These are phyloP conservation scores for Diglossa cyanea DNA, from an alignment of 2,797 vertebrate species.

Conservation along the genomic window DNA sequence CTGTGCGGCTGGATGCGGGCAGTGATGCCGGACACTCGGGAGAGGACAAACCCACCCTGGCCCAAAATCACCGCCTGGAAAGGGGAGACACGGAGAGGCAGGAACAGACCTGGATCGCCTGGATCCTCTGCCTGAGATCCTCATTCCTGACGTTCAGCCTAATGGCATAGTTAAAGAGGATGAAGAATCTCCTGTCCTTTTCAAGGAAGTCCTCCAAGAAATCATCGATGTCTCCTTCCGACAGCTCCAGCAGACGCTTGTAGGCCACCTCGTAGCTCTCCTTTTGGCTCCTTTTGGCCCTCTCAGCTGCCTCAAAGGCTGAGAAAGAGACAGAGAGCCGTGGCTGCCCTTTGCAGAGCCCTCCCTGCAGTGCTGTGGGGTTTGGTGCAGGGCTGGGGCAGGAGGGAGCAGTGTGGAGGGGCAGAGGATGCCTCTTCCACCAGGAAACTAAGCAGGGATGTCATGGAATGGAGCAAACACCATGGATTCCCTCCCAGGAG, in stretches of 20 bases:
- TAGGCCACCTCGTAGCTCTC: conserved; percentile 68
- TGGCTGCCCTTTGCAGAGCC: neutral
- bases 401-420: neutral
- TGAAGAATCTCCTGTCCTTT: conserved; percentile 70
- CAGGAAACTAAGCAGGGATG: neutral
- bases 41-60: neutral
- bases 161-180: conserved; percentile 41
- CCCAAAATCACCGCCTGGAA: neutral
- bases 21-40: fast-evolving
- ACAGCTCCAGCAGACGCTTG: conserved; percentile 61
- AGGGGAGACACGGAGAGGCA: neutral
- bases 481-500: neutral
- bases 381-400: neutral
- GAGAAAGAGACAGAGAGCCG: neutral
- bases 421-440: neutral
- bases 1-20: fast-evolving
- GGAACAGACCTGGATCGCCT: conserved; percentile 61
- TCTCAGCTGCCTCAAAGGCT: conserved; percentile 40
- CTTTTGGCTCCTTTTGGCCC: neutral
- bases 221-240: neutral
- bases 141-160: conserved; percentile 66
- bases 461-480: neutral
- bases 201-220: conserved; percentile 31
- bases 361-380: neutral
- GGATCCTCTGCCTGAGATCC: conserved; percentile 37